A percentile compares a stretch with the other conserved stretches of the same genome.
Evolutionary conservation across 2,113 vertebrate species (phyloP).

Genomic region (Salvelinus fontinalis): DNA sequence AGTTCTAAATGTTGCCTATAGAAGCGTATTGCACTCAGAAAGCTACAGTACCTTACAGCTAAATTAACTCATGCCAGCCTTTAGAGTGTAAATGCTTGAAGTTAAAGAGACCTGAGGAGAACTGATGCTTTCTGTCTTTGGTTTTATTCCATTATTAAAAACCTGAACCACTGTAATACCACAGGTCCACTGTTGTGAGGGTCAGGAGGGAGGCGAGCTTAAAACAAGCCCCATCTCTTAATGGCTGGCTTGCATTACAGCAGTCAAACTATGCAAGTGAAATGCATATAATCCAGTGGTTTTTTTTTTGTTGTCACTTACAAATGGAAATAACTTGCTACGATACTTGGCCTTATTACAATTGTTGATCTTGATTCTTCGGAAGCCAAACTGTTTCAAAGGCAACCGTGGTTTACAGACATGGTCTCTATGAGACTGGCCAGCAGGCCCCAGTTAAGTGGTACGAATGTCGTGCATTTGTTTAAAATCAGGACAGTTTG

Average conservation of each 20-base stretch:
- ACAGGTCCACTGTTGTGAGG: conserved; percentile 1
- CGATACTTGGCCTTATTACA: no score
- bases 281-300: conserved; percentile 71
- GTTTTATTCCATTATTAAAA: conserved; percentile 1
- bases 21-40: neutral
- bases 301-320: conserved; percentile 45
- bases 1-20: neutral
- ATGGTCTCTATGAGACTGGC: conserved; percentile 99
- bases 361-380: conserved; percentile 95
- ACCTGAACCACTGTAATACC: neutral
- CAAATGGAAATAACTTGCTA: conserved; percentile 53
- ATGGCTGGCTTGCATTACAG: conserved; percentile 62
- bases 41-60: neutral
- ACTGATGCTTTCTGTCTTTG: neutral
- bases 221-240: conserved; percentile 50
- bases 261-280: conserved; percentile 81
- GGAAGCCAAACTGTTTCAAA: conserved; percentile 92
- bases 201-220: conserved; percentile 31
- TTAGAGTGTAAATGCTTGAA: neutral
- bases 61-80: neutral
- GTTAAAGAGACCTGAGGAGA: neutral
- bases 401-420: conserved; percentile 96
- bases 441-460: conserved; percentile 99
- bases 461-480: conserved; percentile 99
- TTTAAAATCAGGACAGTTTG: conserved; percentile 97